Conservation (phyloP, 2,888 invertebrate genomes). For the Cryptus armator region DNA sequence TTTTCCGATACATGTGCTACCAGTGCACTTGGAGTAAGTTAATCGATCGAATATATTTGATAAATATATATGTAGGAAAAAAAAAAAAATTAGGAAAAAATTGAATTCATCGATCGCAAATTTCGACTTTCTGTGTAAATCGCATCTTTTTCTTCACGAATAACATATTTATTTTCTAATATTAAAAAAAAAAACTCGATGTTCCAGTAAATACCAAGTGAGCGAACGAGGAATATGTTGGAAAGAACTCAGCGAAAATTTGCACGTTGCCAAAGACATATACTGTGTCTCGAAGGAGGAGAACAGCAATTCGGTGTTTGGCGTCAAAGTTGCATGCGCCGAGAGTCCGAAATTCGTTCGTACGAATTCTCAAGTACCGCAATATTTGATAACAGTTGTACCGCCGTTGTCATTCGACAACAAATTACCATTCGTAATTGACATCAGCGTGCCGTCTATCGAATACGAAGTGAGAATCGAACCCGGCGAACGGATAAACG, state of each 20-base stretch:
- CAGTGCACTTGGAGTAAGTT: slow-evolving; percentile 91
- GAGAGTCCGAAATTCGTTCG: slow-evolving; percentile 78
- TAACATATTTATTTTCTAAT: too few species aligned
- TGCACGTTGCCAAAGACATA: slow-evolving; percentile 89
- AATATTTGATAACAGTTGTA: slow-evolving; percentile 90
- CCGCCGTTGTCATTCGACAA: slow-evolving; percentile 92
- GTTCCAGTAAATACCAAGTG: slow-evolving; percentile 89
- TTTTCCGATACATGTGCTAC: slow-evolving; percentile 91
- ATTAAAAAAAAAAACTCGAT: slow-evolving; percentile 8
- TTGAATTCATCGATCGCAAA: not conserved
- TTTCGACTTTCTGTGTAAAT: not conserved
- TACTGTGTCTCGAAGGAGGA: slow-evolving; percentile 89
- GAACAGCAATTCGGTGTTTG: slow-evolving; percentile 87
- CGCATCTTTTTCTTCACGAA: too few species aligned
- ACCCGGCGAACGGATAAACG: slow-evolving; percentile 90
- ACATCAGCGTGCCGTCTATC: slow-evolving; percentile 86
- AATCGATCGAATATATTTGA: not conserved
- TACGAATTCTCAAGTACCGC: slow-evolving; percentile 87
- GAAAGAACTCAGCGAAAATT: slow-evolving; percentile 90
- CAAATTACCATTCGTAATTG: slow-evolving; percentile 91
- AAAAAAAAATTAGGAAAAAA: slow-evolving; percentile 15
- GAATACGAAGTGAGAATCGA: slow-evolving; percentile 88
- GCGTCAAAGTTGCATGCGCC: slow-evolving; percentile 87
- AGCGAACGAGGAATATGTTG: slow-evolving; percentile 92
- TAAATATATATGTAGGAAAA: not conserved